Base-by-base conservation (phyloP, 2,888 invertebrate species). In the Polydrusus cervinus region DNA sequence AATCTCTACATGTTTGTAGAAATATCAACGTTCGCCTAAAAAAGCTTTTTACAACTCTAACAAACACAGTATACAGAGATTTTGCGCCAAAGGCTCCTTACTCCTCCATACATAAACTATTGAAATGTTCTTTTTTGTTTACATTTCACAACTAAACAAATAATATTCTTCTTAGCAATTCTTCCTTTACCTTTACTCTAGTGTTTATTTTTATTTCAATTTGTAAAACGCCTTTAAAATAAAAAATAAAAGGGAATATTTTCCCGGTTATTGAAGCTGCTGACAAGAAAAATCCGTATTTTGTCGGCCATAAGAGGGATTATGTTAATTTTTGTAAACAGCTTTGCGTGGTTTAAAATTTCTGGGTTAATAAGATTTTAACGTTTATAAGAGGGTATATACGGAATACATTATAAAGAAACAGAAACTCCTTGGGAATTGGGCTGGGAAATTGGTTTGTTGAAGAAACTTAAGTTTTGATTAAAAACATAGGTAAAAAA, bases 261-360 rank as follows among this genome's bases (percentile, higher is more conserved):
- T 25, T 25, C 30, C 55, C 25, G 11, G n/a, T 71, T 60, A 71
- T 71, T 71, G 66, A 75, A 61, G 70, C 20, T 51, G 71, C 75
- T 75, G 75, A 71, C 75, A 75, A 51, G 61, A 38, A 53, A 71
- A 75, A 67, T 71, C 66, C 45, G 10, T 57, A 66, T 70, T 70
- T 74, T 74, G 74, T 66, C 47, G 45, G 64, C 55, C 71, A 75
- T 75, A 75, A 75, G 71, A 20, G 71, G 71, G 75, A 75, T 71
- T 75, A 75, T 75, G 75, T 38, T 67, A 75, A 75, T 75, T 75
- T 75, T 75, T 71, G 75, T 75, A 75, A 75, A 75, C 75, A 71
- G 49, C 51, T 65, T 43, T 20, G 47, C 5, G 5, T 43, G 60
- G 40, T 38, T 66, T 38, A 11, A 40, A 34, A 67, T 67, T 60